Conservation (phyloP, 1,140 invertebrate genomes). For the Lanistes nyassanus region DNA sequence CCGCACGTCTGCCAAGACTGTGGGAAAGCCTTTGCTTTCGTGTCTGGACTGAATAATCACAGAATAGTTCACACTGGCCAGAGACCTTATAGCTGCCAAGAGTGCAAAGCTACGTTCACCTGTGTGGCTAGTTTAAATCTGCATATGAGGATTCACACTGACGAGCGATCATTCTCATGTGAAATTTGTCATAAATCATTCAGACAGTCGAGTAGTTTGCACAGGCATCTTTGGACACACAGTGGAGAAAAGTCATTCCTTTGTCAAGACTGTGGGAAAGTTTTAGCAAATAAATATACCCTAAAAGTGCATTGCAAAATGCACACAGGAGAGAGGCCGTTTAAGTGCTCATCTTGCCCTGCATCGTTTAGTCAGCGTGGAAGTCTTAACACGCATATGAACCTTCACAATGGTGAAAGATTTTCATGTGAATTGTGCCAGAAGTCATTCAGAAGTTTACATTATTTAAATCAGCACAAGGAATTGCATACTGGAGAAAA, state of each 20-base stretch:
- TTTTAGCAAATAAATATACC: neutral
- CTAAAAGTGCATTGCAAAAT: too few relatives aligned
- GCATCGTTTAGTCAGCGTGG: too few relatives aligned
- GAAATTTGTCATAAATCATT: neutral
- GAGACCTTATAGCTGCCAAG: neutral
- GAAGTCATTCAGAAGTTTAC: slow-evolving; percentile 7
- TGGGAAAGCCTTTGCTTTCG: neutral
- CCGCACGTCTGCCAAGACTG: neutral
- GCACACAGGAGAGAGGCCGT: too few relatives aligned
- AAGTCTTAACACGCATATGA: too few relatives aligned
- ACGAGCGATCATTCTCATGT: neutral
- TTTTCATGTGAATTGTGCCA: slow-evolving; percentile 20
- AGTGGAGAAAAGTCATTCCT: neutral
- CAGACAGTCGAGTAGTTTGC: neutral
- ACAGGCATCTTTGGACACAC: neutral
- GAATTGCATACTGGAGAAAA: neutral
- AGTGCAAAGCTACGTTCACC: neutral
- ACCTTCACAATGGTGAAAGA: slow-evolving; percentile 7
- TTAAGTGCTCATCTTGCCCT: too few relatives aligned
- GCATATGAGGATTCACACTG: slow-evolving; percentile 12
- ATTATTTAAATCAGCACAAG: slow-evolving; percentile 12
- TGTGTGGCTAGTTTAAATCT: neutral
- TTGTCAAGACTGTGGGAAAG: too few relatives aligned
- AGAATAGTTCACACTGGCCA: neutral
- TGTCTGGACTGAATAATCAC: neutral